Evolutionary conservation across 1,140 invertebrate species (phyloP).

Genomic region (Carposina sasakii): DNA sequence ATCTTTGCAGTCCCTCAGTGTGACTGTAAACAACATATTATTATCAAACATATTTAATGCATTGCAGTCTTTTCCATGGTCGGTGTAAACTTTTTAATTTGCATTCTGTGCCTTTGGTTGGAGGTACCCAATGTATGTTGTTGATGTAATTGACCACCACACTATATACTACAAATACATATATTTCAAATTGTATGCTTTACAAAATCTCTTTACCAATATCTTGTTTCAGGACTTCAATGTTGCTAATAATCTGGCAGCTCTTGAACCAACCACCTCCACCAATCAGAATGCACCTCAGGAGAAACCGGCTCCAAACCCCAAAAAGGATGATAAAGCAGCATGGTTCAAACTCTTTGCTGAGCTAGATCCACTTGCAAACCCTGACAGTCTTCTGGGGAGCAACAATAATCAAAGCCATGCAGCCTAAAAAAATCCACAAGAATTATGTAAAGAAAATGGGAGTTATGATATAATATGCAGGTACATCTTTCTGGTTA

Average conservation of each 20-base stretch:
- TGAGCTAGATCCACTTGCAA: constrained; percentile 92
- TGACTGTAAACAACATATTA: no score
- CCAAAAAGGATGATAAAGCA: constrained; percentile 68
- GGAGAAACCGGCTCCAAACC: constrained; percentile 19
- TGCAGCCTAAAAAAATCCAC: constrained; percentile 45
- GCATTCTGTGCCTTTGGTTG: no score
- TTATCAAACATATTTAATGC: no score
- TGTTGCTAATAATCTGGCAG: constrained; percentile 27
- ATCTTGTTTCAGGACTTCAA: constrained; percentile 37
- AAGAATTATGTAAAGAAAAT: no score
- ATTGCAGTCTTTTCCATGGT: no score
- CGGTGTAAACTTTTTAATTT: no score
- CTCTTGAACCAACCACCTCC: constrained; percentile 32
- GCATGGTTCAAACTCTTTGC: constrained; percentile 94
- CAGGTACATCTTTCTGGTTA: no score
- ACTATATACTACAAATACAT: no score
- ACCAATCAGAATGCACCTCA: constrained; percentile 12
- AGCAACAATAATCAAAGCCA: constrained; percentile 65
- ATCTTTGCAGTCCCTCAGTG: no score
- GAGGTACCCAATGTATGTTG: no score
- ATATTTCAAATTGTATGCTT: neutral
- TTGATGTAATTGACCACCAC: no score
- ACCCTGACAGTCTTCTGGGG: constrained; percentile 74
- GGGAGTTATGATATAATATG: no score
- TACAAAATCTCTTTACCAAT: constrained; percentile 2